These are phyloP conservation scores for Neofelis nebulosa DNA, from an alignment of 2,113 vertebrate species.

Conservation along the genomic window DNA sequence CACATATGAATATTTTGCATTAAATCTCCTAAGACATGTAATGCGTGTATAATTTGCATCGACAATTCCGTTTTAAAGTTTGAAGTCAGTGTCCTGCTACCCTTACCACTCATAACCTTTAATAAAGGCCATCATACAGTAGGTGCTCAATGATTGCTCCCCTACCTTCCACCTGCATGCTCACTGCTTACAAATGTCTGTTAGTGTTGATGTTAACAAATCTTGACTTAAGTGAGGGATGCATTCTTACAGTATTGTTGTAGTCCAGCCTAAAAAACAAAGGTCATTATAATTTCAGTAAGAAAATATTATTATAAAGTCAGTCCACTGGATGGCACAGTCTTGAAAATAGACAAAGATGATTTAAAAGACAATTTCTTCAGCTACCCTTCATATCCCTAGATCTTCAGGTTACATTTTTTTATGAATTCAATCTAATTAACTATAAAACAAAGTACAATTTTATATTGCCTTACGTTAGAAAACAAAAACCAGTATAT, in stretches of 20 bases:
- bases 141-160: neutral
- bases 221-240: neutral
- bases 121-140: neutral
- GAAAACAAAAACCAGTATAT: neutral
- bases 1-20: neutral
- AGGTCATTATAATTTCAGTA: neutral
- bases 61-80: neutral
- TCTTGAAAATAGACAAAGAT: neutral
- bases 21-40: neutral
- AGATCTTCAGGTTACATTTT: neutral
- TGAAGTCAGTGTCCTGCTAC: fast-evolving
- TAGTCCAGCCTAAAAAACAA: neutral
- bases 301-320: constrained; percentile 14
- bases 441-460: neutral
- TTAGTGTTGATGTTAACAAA: neutral
- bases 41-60: too few relatives aligned
- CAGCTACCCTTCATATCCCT: neutral
- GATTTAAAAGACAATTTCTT: neutral
- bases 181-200: neutral
- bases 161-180: neutral
- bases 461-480: neutral
- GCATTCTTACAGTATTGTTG: neutral
- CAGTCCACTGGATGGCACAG: neutral
- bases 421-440: constrained; percentile 21
- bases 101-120: neutral